Evolutionary conservation across 2,888 invertebrate species (phyloP).

Genomic region (Apantesis nais): DNA sequence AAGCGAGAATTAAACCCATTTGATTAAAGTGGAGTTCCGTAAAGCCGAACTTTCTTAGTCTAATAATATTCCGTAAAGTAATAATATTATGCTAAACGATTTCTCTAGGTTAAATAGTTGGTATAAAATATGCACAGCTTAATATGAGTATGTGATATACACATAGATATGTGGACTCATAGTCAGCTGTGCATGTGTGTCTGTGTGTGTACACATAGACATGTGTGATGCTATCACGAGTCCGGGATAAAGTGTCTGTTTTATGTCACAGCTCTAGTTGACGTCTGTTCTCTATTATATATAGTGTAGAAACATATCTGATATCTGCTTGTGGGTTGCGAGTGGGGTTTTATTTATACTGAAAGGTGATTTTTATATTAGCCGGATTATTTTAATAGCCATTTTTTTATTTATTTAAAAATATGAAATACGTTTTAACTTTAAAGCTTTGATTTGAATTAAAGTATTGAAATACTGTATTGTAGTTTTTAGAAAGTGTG

Average conservation of each 20-base stretch:
- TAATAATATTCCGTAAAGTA: not conserved
- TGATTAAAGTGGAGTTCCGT: not conserved
- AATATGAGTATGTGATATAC: slow-evolving; percentile 17
- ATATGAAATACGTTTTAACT: not conserved
- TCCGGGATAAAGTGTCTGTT: slow-evolving; percentile 38
- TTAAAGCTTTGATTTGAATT: not conserved
- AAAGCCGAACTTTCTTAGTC: not conserved
- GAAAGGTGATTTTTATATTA: not conserved
- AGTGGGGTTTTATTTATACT: not conserved
- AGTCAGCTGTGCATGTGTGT: too few relatives aligned
- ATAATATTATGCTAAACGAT: not conserved
- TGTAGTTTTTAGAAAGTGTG: not conserved
- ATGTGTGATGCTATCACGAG: slow-evolving; percentile 47
- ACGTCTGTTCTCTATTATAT: slow-evolving; percentile 17
- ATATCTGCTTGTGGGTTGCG: slow-evolving; percentile 1
- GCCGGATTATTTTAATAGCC: not conserved
- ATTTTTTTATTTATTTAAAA: too few relatives aligned
- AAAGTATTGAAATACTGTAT: not conserved
- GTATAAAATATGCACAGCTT: slow-evolving; percentile 6
- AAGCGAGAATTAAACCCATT: not conserved
- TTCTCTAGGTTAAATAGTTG: not conserved
- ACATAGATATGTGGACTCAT: slow-evolving; percentile 16
- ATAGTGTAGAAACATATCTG: slow-evolving; percentile 11
- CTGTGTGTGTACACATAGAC: slow-evolving; percentile 17
- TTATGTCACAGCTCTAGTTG: slow-evolving; percentile 28